Base-by-base conservation (phyloP, 2,888 invertebrate species). In the Rhyacophila evoluta region DNA sequence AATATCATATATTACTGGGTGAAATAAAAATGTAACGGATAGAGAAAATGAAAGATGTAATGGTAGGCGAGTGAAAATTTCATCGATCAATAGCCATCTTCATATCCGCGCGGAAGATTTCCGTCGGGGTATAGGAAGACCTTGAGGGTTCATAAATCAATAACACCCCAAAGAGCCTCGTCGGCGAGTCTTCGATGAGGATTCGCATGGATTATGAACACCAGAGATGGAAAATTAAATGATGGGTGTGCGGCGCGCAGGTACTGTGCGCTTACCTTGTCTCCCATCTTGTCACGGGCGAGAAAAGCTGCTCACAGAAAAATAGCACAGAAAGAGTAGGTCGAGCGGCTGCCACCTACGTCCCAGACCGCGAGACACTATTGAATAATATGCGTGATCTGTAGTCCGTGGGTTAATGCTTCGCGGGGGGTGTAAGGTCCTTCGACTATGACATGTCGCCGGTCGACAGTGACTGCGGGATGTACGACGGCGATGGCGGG, bases 351-450 rank as follows among this genome's bases (percentile, higher is more conserved):
- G 81, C 83, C 82, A 84, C 82, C 83, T 83, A 68, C 83, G 83
- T 83, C 78, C 83, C 83, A 68, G 75, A 37, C 55, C 19, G 29
- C 69, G 69, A 33, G 29, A 55, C 55, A 55, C 55, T 55, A 55
- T 55, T n/a, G 55, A 86, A 86, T 86, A 85, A 86, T 86, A 83
- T 81, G 83, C 81, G 82, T 83, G 81, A 83, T 84, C 83, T 83
- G 83, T 82, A 84, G 79, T 78, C 70, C 27, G 79, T 72, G 77
- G 70, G 76, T 29, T 80, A 77, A 82, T 79, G 81, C 12, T 36
- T 33, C 25, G 15, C 83, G 81, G 81, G 83, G 84, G 84, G 83
- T 79, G 37, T 25, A n/a, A 55, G 33, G 36, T 76, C 82, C 84
- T 83, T 19, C 25, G 36, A 69, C 74, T 77, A 79, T 71, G 75